Base-by-base conservation (phyloP, 2,888 invertebrate species). In the Phyllotreta striolata region DNA sequence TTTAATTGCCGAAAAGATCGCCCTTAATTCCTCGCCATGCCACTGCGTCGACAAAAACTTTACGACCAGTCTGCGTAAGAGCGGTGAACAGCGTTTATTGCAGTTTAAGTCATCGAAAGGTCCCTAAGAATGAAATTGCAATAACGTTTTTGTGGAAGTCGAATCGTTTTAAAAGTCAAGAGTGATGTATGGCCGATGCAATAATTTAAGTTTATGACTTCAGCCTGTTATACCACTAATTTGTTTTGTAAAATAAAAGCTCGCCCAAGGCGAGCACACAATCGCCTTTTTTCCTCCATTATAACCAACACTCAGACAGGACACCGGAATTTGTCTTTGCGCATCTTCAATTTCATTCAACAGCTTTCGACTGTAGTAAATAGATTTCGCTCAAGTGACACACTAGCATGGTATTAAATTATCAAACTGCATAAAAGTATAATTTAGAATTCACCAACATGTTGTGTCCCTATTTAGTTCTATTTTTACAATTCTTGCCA, bases 131-230 rank as follows among this genome's bases (percentile, higher is more conserved):
- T 73, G 74, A 70, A 72, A 74, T 72, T 73, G 74, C 72, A 72
- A 74, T 73, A 64, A 67, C 68, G 70, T 75, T 74, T 74, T 74
- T 74, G 69, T 70, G 64, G 67, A 69, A 69, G 69, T 69, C 63
- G 72, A 72, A 72, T 74, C 73, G 74, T 66, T 73, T 73, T 76
- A 75, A 76, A 75, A 70, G 76, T 76, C 76, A 71, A 56, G 58
- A 63, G 72, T 77, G 75, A 77, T 77, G 76, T 73, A 77, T 72
- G 73, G 73, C 63, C 66, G 67, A 63, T 66, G 75, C 69, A 70
- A 72, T 75, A 75, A 76, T 75, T 76, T 71, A 66, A 69, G 69
- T 76, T 77, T 76, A 77, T 67, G 66, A 65, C 69, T 66, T 66
- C 63, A 59, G 70, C 64, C 72, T 66, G 70, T 70, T 70, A 66